phyloP scores from a whole-genome alignment of 1,140 invertebrate species.

The Anadara kagoshimensis region DNA sequence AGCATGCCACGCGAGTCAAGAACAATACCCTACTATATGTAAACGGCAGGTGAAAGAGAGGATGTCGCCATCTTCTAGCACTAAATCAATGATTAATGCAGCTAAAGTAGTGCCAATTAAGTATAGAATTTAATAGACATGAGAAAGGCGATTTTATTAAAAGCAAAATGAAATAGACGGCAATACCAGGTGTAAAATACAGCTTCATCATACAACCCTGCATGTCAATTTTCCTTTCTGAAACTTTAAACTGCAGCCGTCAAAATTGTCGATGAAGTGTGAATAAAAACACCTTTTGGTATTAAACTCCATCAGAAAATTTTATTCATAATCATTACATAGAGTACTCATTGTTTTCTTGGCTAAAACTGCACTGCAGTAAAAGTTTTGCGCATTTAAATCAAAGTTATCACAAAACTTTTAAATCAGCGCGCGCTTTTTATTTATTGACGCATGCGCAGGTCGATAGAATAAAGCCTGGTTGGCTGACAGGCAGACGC shows the following conservation, averaged over 20 bases:
- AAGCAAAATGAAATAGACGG: constrained; percentile 41
- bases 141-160: constrained; percentile 61
- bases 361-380: too few relatives aligned
- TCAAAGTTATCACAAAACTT: constrained; percentile 4
- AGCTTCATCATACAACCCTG: constrained; percentile 21
- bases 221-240: constrained; percentile 12
- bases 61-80: constrained; percentile 31
- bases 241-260: constrained; percentile 21
- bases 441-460: constrained; percentile 24
- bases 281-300: constrained; percentile 15
- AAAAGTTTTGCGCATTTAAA: too few relatives aligned
- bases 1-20: constrained; percentile 48
- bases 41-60: constrained; percentile 57
- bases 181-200: constrained; percentile 53
- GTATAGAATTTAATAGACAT: constrained; percentile 67
- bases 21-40: constrained; percentile 51
- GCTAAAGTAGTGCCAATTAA: constrained; percentile 61
- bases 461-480: background rate
- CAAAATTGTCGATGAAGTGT: constrained; percentile 10
- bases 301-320: constrained; percentile 9
- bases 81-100: constrained; percentile 51
- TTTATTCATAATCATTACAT: constrained; percentile 5
- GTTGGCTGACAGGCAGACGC: background rate
- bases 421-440: constrained; percentile 19
- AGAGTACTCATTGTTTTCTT: too few relatives aligned